Conservation (phyloP, 2,888 invertebrate genomes). For the Thereva nobilitata region DNA sequence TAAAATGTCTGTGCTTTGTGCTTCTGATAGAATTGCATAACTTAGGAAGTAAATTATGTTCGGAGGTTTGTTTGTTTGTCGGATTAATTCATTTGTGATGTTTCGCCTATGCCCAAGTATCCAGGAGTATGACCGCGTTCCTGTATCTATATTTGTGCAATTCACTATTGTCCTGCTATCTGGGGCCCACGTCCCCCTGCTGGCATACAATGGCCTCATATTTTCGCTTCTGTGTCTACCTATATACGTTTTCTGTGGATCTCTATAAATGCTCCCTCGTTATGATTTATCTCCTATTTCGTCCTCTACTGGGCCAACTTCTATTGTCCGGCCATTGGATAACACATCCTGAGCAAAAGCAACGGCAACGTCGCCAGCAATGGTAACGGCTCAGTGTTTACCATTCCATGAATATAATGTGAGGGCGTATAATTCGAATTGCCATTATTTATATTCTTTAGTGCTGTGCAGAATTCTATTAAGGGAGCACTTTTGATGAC, state of each 20-base stretch:
- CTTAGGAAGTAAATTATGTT: slow-evolving; percentile 41
- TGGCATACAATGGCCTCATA: slow-evolving; percentile 1
- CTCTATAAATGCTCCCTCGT: slow-evolving; percentile 36
- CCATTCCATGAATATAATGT: slow-evolving; percentile 36
- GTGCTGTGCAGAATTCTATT: slow-evolving; percentile 32
- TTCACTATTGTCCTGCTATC: slow-evolving; percentile 19
- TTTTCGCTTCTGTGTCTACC: background rate
- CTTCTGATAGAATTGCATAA: slow-evolving; percentile 40
- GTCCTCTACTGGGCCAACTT: slow-evolving; percentile 35
- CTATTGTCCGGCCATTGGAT: slow-evolving; percentile 34
- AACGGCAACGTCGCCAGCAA: background rate
- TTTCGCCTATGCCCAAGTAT: slow-evolving; percentile 36
- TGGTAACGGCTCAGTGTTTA: slow-evolving; percentile 5
- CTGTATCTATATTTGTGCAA: slow-evolving; percentile 24
- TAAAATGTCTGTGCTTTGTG: slow-evolving; percentile 38
- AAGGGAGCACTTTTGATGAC: slow-evolving; percentile 33
- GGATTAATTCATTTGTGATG: slow-evolving; percentile 41
- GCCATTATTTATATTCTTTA: slow-evolving; percentile 37
- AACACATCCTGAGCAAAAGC: slow-evolving; percentile 34
- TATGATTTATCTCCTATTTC: slow-evolving; percentile 36
- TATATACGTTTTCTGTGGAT: slow-evolving; percentile 32
- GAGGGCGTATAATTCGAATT: slow-evolving; percentile 35
- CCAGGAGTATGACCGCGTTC: slow-evolving; percentile 23
- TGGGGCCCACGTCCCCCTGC: slow-evolving; percentile 22
- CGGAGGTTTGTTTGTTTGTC: slow-evolving; percentile 40